phyloP scores from a whole-genome alignment of 2,113 vertebrate genomes.

The Bolborhynchus lineola region DNA sequence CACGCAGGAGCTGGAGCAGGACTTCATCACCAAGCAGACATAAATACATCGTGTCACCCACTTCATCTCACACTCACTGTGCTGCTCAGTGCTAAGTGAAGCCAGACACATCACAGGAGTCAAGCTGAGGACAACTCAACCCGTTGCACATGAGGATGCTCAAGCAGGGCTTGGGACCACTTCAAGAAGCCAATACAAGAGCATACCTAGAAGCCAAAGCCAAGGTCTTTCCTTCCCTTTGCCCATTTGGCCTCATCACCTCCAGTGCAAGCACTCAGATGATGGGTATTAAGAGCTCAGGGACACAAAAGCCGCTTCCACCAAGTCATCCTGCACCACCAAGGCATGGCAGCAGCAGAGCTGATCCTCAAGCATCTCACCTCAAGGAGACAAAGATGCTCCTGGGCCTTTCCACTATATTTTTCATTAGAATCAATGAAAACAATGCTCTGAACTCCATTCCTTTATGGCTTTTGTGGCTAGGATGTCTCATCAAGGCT shows the following conservation, averaged over 20 bases:
- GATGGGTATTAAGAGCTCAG: not conserved
- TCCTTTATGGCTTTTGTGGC: not conserved
- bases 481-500: fast-evolving
- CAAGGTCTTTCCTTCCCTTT: not conserved
- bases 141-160: not conserved
- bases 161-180: not conserved
- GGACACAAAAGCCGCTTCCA: not conserved
- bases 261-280: not conserved
- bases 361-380: not conserved
- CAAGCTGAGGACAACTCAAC: not conserved
- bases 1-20: fast-evolving
- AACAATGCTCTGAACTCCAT: not conserved
- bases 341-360: not conserved
- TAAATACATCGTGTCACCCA: fast-evolving
- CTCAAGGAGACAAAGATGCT: not conserved
- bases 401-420: fast-evolving
- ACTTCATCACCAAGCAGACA: not conserved
- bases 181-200: not conserved
- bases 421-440: not conserved
- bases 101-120: not conserved
- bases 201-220: not conserved
- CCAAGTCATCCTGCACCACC: not conserved
- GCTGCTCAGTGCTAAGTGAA: not conserved
- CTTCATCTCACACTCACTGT: not conserved
- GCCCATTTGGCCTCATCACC: not conserved